Evolutionary conservation across 2,113 vertebrate genomes (phyloP), one percentile per base, ranked within the genome.

Genomic region (Thamnophis sirtalis): DNA sequence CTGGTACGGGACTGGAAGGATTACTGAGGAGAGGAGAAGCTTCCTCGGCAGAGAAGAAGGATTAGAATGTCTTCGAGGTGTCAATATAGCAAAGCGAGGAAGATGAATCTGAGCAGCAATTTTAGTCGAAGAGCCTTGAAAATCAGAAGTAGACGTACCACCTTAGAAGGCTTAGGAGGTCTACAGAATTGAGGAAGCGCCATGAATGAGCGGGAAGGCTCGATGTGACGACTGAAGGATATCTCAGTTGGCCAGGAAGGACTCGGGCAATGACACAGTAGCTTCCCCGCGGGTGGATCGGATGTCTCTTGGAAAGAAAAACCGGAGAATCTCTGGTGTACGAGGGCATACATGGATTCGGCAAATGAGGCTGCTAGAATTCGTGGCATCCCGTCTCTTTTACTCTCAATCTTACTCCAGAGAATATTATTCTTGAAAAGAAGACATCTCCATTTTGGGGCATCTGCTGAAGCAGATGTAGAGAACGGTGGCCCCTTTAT

Each of bases 1-100:
- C 68, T 5, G 7, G 7, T 21, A 3, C 19, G 6, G 68, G 21
- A 21, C 7, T 80, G 33, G 33, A 80, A 21, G 73, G 5, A 80
- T 13, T 15, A 15, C 63, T 15, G 63, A 2, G 9, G 13, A 15
- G 28, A n/a, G 0, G 28, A 68, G 63, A 15, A 68, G 63, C 11
- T 68, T 63, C 60, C 10, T 11, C 28, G 11, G 60, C 9, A 7
- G 43, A 21, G 80, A 48, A 11, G 38, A 84, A 68, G 4, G 9
- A 5, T 33, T 2, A 80, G 33, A 3, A 43, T 8, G 33, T 9
- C 33, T 80, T 43, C 0, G 7, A 9, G 1, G 2, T 68, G 4
- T 28, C 1, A 17, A 15, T 1, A 0, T 22, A 4, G n/a, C 63
- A 43, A 8, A 43, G 9, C 0, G 21, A 53, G 9, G 13, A 9